Evolutionary conservation across 1,140 invertebrate species (phyloP), one percentile per base, ranked within the genome.

Genomic region (Solenopsis invicta): DNA sequence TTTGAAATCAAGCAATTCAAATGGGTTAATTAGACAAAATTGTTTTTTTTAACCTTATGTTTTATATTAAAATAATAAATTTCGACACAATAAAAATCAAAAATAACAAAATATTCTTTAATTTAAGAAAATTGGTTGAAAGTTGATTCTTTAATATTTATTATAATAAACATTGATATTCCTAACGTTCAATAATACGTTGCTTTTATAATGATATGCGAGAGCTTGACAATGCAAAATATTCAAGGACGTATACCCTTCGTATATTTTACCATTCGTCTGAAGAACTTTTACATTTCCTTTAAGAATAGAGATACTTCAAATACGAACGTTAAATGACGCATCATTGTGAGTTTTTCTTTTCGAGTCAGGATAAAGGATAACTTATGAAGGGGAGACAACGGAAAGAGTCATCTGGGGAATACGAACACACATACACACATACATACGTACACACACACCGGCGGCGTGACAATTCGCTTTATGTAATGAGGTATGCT

Each of bases 401-500:
- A 24, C 34, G 45, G n/a, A 52, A 21, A 67, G 34, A 67, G 6
- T 8, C n/a, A 9, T 12, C 1, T 4, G 41, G 9, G 24, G 13
- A 34, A 29, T n/a, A 12, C n/a, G 16, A 2, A 29, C 29, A 2
- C 18, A 5, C 16, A 16, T 8, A 13, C 29, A 16, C 18, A 16
- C 10, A 13, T 29, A 16, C 16, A 16, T 8, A 13, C 29, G 12
- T 18, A 16, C 10, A 13, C 29, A 16, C 1, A 54, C 2, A 75
- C 0, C n/a, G 4, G 13, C 18, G 10, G 4, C 18, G 16, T 24
- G 13, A 50, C 54, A 50, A 61, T 75, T 75, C 29, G 54, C 29
- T 84, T 84, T 84, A 84, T 52, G 69, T 84, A 84, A 84, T 50
- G 24, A 61, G 29, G 21, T 69, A 41, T 8, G 12, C 67, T 82